phyloP scores from a whole-genome alignment of 2,113 vertebrate species.

The Spea bombifrons region DNA sequence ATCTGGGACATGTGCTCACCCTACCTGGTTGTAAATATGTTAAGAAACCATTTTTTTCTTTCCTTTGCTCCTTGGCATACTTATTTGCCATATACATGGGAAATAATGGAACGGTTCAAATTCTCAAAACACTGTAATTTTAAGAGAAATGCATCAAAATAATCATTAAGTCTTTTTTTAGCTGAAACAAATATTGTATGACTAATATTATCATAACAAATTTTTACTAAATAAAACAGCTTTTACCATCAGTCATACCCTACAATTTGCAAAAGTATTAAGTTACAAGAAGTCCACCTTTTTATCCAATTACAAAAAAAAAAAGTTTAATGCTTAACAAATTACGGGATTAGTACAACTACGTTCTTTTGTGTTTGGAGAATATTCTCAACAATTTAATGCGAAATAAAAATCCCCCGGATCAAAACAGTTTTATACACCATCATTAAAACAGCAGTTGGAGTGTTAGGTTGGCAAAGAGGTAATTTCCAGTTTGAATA shows the following conservation, averaged over 20 bases:
- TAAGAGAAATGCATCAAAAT: neutral
- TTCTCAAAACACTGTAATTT: neutral
- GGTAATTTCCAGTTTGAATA: conserved; percentile 28
- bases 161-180: neutral
- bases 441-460: conserved; percentile 42
- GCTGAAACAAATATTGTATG: neutral
- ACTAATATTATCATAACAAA: conserved; percentile 5
- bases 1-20: too few species aligned
- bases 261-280: conserved; percentile 48
- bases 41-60: too few species aligned
- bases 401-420: conserved; percentile 46
- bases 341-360: conserved; percentile 39
- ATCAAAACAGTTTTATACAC: conserved; percentile 40
- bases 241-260: neutral
- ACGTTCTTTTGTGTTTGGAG: conserved; percentile 41
- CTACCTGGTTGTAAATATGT: too few species aligned
- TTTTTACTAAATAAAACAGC: conserved; percentile 18
- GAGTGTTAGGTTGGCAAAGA: conserved; percentile 20
- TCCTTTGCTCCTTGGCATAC: too few species aligned
- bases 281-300: conserved; percentile 39
- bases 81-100: too few species aligned
- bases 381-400: conserved; percentile 42
- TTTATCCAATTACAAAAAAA: conserved; percentile 44
- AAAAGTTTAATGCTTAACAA: conserved; percentile 47
- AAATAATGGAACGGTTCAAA: neutral